Conservation (phyloP, 2,888 invertebrate species). For the Margaritifera margaritifera region DNA sequence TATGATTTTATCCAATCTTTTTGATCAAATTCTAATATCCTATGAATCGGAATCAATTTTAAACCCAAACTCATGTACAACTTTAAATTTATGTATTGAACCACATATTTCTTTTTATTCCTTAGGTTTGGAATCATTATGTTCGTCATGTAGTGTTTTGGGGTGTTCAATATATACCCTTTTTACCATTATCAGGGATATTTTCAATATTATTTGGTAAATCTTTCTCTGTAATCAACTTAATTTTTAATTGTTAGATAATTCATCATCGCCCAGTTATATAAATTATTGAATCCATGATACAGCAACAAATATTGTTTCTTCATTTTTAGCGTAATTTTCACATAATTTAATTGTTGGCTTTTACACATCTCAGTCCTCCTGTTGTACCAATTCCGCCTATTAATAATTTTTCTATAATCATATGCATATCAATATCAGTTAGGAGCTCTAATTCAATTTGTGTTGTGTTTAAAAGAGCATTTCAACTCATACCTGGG, state of each 20-base stretch:
- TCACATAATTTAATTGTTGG: not conserved
- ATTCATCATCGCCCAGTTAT: slow-evolving; percentile 46
- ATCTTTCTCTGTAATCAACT: slow-evolving; percentile 36
- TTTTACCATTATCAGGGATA: slow-evolving; percentile 18
- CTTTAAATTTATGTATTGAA: slow-evolving; percentile 66
- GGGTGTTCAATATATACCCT: slow-evolving; percentile 73
- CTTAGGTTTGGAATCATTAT: slow-evolving; percentile 50
- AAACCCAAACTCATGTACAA: slow-evolving; percentile 56
- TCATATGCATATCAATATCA: slow-evolving; percentile 24
- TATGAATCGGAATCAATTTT: slow-evolving; percentile 51
- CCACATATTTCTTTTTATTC: slow-evolving; percentile 53
- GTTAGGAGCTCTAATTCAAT: slow-evolving; percentile 22
- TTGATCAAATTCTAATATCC: slow-evolving; percentile 54
- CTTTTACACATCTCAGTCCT: slow-evolving; percentile 14
- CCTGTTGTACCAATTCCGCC: slow-evolving; percentile 21
- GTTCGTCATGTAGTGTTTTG: slow-evolving; percentile 63
- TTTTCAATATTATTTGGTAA: slow-evolving; percentile 13
- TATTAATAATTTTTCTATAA: slow-evolving; percentile 32
- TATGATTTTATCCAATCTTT: slow-evolving; percentile 64
- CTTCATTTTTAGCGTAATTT: slow-evolving; percentile 7
- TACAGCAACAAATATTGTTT: slow-evolving; percentile 11
- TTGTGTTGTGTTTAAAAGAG: slow-evolving; percentile 23
- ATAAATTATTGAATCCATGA: slow-evolving; percentile 23
- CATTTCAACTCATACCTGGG: slow-evolving; percentile 51
- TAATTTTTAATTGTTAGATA: slow-evolving; percentile 48